Conservation (phyloP, 2,113 vertebrate genomes). For the Phylloscopus whistleri region DNA sequence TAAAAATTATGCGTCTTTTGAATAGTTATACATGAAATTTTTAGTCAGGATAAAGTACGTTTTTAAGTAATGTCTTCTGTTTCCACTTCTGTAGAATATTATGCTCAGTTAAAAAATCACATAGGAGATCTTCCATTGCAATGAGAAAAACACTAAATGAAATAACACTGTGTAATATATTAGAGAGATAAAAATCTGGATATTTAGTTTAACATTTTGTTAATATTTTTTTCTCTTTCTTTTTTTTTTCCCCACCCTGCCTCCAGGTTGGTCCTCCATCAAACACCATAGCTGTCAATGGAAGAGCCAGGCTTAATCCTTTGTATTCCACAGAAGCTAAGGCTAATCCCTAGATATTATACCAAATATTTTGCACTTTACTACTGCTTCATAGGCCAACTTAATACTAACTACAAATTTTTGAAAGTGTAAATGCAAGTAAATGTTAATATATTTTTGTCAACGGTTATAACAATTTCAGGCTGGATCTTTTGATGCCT, state of each 20-base stretch:
- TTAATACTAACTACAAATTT: constrained; percentile 40
- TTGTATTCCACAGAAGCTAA: constrained; percentile 60
- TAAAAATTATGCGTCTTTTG: neutral
- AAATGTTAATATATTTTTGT: constrained; percentile 76
- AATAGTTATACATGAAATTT: neutral
- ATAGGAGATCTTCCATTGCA: neutral
- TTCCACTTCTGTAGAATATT: neutral
- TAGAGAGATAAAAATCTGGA: neutral
- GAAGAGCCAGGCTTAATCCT: constrained; percentile 63
- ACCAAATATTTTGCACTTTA: constrained; percentile 58
- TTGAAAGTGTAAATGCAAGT: constrained; percentile 72
- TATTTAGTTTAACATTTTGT: constrained; percentile 2
- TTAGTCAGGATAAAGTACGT: neutral
- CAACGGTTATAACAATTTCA: constrained; percentile 38
- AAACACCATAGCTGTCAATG: constrained; percentile 74
- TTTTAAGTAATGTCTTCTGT: neutral
- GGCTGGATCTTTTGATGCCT: constrained; percentile 59
- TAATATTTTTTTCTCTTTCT: neutral
- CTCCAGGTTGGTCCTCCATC: constrained; percentile 75
- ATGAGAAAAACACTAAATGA: neutral
- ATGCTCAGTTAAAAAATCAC: neutral
- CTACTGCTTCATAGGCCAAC: constrained; percentile 31
- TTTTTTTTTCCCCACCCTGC: neutral
- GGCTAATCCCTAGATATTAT: constrained; percentile 44
- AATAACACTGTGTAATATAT: neutral